A percentile compares a stretch with the other conserved stretches of the same genome.
These are phyloP conservation scores for Monochamus alternatus DNA, from an alignment of 2,888 invertebrate species.

Conservation along the genomic window DNA sequence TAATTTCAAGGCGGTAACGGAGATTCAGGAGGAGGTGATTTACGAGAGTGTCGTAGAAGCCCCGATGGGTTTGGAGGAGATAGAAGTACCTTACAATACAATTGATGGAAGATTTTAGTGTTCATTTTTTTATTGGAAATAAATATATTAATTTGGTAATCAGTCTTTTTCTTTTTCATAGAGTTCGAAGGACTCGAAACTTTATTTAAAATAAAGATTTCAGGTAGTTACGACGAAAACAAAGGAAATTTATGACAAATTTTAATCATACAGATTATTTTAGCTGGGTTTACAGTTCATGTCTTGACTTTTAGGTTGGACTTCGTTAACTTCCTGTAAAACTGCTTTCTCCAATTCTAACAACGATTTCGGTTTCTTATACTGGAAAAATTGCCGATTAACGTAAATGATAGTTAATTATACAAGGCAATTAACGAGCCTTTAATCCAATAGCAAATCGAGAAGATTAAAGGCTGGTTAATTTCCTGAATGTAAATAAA, in stretches of 20 bases:
- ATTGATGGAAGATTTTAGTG: background rate
- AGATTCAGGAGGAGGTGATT: background rate
- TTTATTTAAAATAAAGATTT: no score
- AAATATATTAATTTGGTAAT: background rate
- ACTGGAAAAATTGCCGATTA: slow-evolving; percentile 72
- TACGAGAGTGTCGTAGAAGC: background rate
- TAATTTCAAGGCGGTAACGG: background rate
- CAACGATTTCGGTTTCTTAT: slow-evolving; percentile 82
- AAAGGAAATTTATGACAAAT: background rate
- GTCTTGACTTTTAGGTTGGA: slow-evolving; percentile 63
- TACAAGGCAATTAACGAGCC: no score
- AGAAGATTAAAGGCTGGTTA: no score
- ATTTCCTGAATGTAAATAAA: no score
- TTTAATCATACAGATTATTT: slow-evolving; percentile 35
- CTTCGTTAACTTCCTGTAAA: slow-evolving; percentile 64
- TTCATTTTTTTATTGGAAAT: background rate
- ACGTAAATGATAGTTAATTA: background rate
- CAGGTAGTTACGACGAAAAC: no score
- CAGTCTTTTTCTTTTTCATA: background rate
- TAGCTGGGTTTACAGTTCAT: slow-evolving; percentile 68
- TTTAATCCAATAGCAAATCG: no score
- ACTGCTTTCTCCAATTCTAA: slow-evolving; percentile 80
- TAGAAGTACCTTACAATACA: background rate
- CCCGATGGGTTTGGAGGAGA: background rate
- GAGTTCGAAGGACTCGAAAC: no score